Evolutionary conservation across 2,888 invertebrate genomes (phyloP), one percentile per base, ranked within the genome.

Genomic region (Thera britannica): DNA sequence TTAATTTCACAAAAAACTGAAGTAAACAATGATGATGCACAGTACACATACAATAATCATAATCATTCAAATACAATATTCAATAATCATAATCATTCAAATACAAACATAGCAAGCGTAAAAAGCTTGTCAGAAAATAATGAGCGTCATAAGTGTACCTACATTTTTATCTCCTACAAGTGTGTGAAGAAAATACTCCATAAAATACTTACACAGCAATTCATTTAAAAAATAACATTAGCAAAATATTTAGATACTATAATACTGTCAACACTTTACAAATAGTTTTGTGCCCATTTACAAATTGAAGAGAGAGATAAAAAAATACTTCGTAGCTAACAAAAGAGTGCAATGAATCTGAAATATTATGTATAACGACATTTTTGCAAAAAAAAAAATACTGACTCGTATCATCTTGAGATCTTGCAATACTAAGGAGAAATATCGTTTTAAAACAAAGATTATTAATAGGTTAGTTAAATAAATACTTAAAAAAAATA

Each of bases 171-270:
- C 11, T 36, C 54, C 52, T 61, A 65, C 49, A 56, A 35, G 49
- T 66, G 57, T 57, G 23, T 56, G 57, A 46, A 46, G 12, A 51
- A 57, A 58, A 66, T 52, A 52, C 9, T 51, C 51, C 51, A 51
- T 51, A 54, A 41, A 54, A 46, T 78, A 80, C 80, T 76, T 78
- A 82, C 81, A 82, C 72, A 77, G 76, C 71, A 63, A 74, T 78
- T 80, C 73, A 75, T 59, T 46, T 34, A 8, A 71, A 71, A 68
- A 57, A 58, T 58, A 66, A 23, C 34, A 59, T 57, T 63, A 68
- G 77, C 77, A 83, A 81, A 78, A 79, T 87, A 86, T 85, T 82
- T 85, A 81, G 77, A 79, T 87, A 86, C 83, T 85, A 73, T 75
- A 77, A 72, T 72, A 75, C 72, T 73, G 74, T 70, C 74, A 70